Evolutionary conservation across 2,888 invertebrate genomes (phyloP).

Genomic region (Eilema depressum): DNA sequence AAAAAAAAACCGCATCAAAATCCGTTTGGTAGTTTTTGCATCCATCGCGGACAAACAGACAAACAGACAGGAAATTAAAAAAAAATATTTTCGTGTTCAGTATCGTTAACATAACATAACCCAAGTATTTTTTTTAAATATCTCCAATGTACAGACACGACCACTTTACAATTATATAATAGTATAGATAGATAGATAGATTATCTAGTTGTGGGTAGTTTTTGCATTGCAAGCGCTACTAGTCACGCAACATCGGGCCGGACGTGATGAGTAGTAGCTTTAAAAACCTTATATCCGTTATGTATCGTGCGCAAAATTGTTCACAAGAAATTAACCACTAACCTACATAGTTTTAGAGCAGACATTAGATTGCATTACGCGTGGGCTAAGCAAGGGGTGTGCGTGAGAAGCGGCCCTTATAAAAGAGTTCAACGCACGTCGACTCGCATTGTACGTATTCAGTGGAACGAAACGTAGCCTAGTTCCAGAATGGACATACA

Average conservation of each 20-base stretch:
- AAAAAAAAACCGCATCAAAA: no score
- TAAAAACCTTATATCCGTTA: constrained; percentile 73
- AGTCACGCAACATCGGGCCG: constrained; percentile 70
- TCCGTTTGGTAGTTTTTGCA: no score
- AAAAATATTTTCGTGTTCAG: no score
- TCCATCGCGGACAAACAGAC: no score
- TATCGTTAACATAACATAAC: no score
- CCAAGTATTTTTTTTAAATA: no score
- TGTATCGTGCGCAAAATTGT: constrained; percentile 49
- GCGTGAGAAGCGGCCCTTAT: constrained; percentile 78
- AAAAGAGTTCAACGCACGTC: constrained; percentile 86
- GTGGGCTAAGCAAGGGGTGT: constrained; percentile 56
- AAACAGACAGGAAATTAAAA: no score
- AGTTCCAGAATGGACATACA: constrained; percentile 61
- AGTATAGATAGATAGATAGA: no score
- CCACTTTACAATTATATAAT: no score
- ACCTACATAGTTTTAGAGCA: constrained; percentile 60
- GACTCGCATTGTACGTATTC: constrained; percentile 71
- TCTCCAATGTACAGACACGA: no score
- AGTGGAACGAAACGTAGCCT: constrained; percentile 72
- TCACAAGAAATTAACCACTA: constrained; percentile 62
- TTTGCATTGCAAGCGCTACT: constrained; percentile 52
- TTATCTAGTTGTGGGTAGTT: constrained; percentile 47
- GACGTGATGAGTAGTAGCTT: constrained; percentile 56
- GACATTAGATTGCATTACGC: constrained; percentile 56